Evolutionary conservation across 30 jellyfish, hydroid and myxozoan species (phyloP).

Genomic region (Chironex yamaguchii): DNA sequence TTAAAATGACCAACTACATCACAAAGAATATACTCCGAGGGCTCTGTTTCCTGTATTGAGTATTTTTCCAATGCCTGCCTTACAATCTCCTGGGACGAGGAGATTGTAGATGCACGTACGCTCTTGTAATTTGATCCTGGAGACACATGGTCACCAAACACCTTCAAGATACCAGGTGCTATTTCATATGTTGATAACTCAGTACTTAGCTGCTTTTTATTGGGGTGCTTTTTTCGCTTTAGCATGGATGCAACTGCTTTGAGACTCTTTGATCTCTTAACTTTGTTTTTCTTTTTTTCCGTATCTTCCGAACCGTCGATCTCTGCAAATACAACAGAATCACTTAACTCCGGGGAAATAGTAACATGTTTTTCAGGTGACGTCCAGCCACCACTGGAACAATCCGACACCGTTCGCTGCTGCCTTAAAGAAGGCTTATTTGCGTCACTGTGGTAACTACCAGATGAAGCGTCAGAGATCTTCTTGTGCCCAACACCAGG

Average conservation of each 20-base stretch:
- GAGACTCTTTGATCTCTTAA: conserved; percentile 47
- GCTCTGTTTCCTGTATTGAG: conserved; percentile 71
- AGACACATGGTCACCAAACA: conserved; percentile 96
- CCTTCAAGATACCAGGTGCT: conserved; percentile 97
- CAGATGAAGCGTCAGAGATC: neutral
- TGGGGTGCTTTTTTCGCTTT: conserved; percentile 74
- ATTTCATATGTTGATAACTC: conserved; percentile 92
- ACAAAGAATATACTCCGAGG: conserved; percentile 86
- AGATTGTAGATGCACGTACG: conserved; percentile 96
- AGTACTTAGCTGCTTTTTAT: conserved; percentile 62
- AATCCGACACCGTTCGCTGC: conserved; percentile 8
- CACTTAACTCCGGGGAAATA: neutral
- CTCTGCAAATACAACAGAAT: neutral
- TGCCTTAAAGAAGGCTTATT: neutral
- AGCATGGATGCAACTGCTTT: conserved; percentile 68
- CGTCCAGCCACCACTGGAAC: neutral
- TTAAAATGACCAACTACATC: conserved; percentile 97
- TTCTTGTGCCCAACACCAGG: neutral
- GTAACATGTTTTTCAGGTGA: conserved; percentile 1
- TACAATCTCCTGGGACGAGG: conserved; percentile 90
- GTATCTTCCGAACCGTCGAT: neutral
- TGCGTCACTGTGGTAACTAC: neutral
- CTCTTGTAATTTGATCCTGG: conserved; percentile 97
- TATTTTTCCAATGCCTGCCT: conserved; percentile 92
- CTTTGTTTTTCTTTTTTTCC: conserved; percentile 1